These are phyloP conservation scores for Coluber constrictor DNA, from an alignment of 2,797 vertebrate genomes.

Conservation along the genomic window DNA sequence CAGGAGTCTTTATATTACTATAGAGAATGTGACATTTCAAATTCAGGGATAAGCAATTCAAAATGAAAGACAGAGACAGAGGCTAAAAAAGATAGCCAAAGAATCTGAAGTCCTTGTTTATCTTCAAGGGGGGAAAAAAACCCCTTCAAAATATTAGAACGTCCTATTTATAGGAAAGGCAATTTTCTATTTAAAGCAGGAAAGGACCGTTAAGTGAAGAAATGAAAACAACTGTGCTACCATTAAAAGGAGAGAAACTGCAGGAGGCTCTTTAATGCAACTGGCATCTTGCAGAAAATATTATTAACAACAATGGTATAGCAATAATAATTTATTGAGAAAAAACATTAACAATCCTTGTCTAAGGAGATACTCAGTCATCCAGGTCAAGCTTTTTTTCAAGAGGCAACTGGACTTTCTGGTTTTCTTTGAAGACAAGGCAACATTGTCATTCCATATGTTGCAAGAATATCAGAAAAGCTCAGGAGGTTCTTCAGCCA, in stretches of 20 bases:
- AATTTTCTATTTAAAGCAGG: background rate
- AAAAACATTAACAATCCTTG: background rate
- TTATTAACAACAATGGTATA: background rate
- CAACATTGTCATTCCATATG: no score
- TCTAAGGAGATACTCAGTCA: no score
- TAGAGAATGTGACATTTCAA: background rate
- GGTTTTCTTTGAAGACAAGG: no score
- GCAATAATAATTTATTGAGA: background rate
- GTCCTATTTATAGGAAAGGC: background rate
- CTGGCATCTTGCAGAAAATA: constrained; percentile 7
- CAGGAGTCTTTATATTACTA: constrained; percentile 9
- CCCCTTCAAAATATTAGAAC: background rate
- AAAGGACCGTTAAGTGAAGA: background rate
- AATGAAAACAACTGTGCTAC: constrained; percentile 42
- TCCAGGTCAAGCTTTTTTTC: no score
- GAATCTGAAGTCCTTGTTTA: constrained; percentile 9
- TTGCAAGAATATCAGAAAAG: no score
- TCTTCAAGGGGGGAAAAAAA: background rate
- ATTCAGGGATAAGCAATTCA: constrained; percentile 39
- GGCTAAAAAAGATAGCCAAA: constrained; percentile 2
- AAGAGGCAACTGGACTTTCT: no score
- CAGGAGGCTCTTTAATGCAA: constrained; percentile 35
- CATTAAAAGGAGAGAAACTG: constrained; percentile 29
- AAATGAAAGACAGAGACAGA: constrained; percentile 23
- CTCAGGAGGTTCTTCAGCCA: no score